Base-by-base conservation (phyloP, 2,113 vertebrate species). In the Nycticryphes semicollaris region DNA sequence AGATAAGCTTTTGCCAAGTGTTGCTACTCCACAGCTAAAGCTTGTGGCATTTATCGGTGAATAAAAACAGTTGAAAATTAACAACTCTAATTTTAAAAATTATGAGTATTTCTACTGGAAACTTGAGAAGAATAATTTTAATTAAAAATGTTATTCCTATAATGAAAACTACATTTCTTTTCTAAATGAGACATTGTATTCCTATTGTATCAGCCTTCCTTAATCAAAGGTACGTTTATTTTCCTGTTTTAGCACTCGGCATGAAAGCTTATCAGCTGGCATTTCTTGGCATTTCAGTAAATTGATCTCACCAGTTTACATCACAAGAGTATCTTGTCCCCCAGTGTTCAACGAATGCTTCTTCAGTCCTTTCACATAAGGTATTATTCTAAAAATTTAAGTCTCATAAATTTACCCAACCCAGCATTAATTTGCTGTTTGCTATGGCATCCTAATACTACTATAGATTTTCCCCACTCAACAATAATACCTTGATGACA, bases 271-370 rank as follows among this genome's bases (percentile, higher is more conserved):
- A 85, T 95, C 89, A 91, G 37, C 53, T 87, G 59, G 27, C 11
- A 57, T 76, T 89, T 92, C 80, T 84, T 94, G 91, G 62, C 75
- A 66, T 92, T 86, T 90, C 72, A 64, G 31, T 62, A 83, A 96
- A 89, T 80, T 80, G 63, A 50, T 80, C 53, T 90, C 68, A 89
- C 21, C 53, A 73, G 45, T 74, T 81, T 77, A 67, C 27, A 41
- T 50, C 33, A 63, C 27, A 28, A 6, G 69, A 66, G 8, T 69
- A 23, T 70, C 59, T 87, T 86, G 41, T 60, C 27, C 8, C 21
- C 25, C 69, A 48, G 73, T 11, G 63, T 83, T 94, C 83, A 83
- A 30, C 39, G 95, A 86, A 73, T 47, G 17, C 21, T 85, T 59
- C 43, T 88, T 72, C 21, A 56, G 13, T 48, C 47, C 22, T 59